phyloP scores from a whole-genome alignment of 2,888 invertebrate genomes.

The Cantharis flavilabris region DNA sequence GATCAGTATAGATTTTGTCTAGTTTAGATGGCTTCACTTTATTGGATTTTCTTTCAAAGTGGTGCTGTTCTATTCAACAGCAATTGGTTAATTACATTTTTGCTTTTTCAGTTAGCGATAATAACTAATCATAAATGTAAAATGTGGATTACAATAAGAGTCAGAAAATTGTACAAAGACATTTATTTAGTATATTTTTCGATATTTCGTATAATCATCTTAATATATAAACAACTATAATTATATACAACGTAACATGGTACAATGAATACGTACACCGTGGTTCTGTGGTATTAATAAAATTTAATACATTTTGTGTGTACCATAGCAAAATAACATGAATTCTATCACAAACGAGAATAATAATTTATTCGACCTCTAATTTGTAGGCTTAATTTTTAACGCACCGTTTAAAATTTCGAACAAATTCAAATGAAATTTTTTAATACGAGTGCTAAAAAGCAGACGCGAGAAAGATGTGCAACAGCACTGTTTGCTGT shows the following conservation, averaged over 20 bases:
- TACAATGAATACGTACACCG: conserved; percentile 48
- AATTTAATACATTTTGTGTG: conserved; percentile 27
- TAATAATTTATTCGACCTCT: conserved; percentile 16
- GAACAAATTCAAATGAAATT: conserved; percentile 27
- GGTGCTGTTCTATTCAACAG: too few relatives aligned
- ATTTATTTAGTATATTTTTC: conserved; percentile 56
- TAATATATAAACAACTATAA: conserved; percentile 57
- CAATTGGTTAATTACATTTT: too few relatives aligned
- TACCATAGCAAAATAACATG: conserved; percentile 45
- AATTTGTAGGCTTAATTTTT: conserved; percentile 10
- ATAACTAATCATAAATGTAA: background rate
- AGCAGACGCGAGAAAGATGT: conserved; percentile 12
- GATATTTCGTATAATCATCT: conserved; percentile 56
- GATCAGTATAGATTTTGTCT: too few relatives aligned
- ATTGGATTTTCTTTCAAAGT: too few relatives aligned
- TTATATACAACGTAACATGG: conserved; percentile 57
- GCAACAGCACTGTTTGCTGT: conserved; percentile 13
- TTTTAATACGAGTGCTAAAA: conserved; percentile 8
- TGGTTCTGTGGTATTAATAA: conserved; percentile 31
- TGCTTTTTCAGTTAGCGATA: too few relatives aligned
- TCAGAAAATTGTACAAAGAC: conserved; percentile 51
- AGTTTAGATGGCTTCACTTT: too few relatives aligned
- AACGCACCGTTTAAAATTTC: conserved; percentile 34
- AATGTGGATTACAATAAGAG: background rate
- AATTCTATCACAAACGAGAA: conserved; percentile 48